Base-by-base conservation (phyloP, 2,888 invertebrate genomes). In the Hydriomena furcata region DNA sequence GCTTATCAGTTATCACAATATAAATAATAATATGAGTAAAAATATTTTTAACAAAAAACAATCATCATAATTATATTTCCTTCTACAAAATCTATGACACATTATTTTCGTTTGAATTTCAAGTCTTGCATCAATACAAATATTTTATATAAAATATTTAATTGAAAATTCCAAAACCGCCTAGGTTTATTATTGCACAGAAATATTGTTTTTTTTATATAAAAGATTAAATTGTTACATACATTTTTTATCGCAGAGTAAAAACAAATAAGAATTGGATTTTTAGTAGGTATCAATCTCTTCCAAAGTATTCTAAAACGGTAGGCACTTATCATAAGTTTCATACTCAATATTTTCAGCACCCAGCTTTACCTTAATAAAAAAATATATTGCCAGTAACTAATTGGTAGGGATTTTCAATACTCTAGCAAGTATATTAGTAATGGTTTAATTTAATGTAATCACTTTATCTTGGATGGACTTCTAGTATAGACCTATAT, bases 401-500 rank as follows among this genome's bases (percentile, higher is more conserved):
- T 28, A 40, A 47, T 41, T 21, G 23, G 34, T 32, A 27, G 21
- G 24, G n/a, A n/a, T 41, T 34, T 23, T 40, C 12, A 41, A 38
- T 23, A 25, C 25, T 31, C 12, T 32, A 44, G 12, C 8, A 30
- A 36, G 41, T 28, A 2, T 30, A 44, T 38, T 43, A 32, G 23
- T 34, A 28, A 4, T 17, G 12, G 10, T 40, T 21, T 5, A 1
- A 7, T 13, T 31, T 31, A 21, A 23, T 38, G 32, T 37, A 42
- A 41, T 37, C 36, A 41, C 36, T 44, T 34, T 36, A 37, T 36
- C 27, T 45, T 51, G 51, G 49, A 41, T 52, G 51, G 51, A 50
- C 24, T 37, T 31, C 24, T 23, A 31, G 5, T 31, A 17, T 24
- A 36, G 11, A 3, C 4, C 23, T 11, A 5, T 5, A n/a, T 13